These are phyloP conservation scores for Drosophila punjabiensis DNA, from an alignment of 1,140 invertebrate species.

Conservation along the genomic window DNA sequence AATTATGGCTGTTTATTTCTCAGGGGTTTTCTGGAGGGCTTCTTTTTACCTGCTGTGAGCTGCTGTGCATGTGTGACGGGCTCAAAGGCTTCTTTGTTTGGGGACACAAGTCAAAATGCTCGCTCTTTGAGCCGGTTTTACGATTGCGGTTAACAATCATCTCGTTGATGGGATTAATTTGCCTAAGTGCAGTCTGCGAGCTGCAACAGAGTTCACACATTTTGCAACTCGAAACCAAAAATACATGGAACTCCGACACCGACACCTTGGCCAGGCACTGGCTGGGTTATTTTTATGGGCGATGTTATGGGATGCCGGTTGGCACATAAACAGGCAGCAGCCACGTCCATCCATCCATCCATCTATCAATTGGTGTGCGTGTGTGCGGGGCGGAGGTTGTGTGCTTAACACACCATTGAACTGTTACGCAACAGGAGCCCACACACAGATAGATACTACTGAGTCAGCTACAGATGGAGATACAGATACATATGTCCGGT, in stretches of 20 bases:
- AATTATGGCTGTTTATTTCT: slow-evolving; percentile 9
- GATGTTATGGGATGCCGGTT: slow-evolving; percentile 63
- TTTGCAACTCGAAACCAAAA: slow-evolving; percentile 24
- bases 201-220: slow-evolving; percentile 63
- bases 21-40: background rate
- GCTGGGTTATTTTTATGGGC: slow-evolving; percentile 56
- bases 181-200: slow-evolving; percentile 64
- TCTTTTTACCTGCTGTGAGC: background rate
- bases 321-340: slow-evolving; percentile 65
- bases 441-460: slow-evolving; percentile 26
- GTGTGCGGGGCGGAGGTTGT: slow-evolving; percentile 32
- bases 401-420: slow-evolving; percentile 80
- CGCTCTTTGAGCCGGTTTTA: slow-evolving; percentile 38
- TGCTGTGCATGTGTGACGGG: background rate
- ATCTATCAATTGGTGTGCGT: slow-evolving; percentile 43
- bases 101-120: slow-evolving; percentile 51
- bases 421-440: slow-evolving; percentile 72
- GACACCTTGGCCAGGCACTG: slow-evolving; percentile 45
- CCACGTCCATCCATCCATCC: slow-evolving; percentile 31
- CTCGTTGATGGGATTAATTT: slow-evolving; percentile 74
- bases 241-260: slow-evolving; percentile 21
- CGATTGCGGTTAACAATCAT: slow-evolving; percentile 44
- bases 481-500: slow-evolving; percentile 65
- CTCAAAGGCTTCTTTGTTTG: slow-evolving; percentile 30
- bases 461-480: slow-evolving; percentile 12